Base-by-base conservation (phyloP, 1,140 invertebrate species). In the Pseudomyrmex concolor region DNA sequence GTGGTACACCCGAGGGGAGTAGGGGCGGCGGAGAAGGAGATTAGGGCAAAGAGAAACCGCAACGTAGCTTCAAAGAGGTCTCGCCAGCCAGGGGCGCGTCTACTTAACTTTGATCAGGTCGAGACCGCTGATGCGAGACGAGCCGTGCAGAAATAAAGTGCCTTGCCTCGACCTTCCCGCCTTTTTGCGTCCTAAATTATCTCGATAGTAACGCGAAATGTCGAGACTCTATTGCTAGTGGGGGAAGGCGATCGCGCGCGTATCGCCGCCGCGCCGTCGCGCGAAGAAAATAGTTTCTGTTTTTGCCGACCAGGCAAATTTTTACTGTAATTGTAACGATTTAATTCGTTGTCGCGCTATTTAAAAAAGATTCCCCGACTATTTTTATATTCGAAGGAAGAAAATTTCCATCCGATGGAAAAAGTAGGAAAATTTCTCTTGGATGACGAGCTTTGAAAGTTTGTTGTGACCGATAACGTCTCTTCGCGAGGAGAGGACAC, bases 41-140 rank as follows among this genome's bases (percentile, higher is more conserved):
- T 89, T 84, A 86, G 70, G 87, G 88, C 89, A 90, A 89, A 91
- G 91, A 91, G 88, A 94, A 94, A 94, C 93, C 93, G 92, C 94
- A 93, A 82, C 91, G 87, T 89, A 91, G 91, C 90, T 93, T 91
- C 91, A 93, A 92, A 92, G 91, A 92, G 90, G 87, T 91, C 87
- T 89, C 86, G 83, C 85, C 84, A 89, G 90, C 86, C 81, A 93
- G 90, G 90, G 91, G 90, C 92, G 91, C 91, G 92, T 94, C 93
- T 94, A 94, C 92, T 94, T 94, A 94, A 93, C 92, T 94, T 94
- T 93, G 93, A 94, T 94, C 93, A 94, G 93, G 86, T 90, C 86
- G 89, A 90, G 91, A 89, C 92, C 91, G 91, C 90, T 93, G 91
- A 92, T 92, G 92, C 92, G 90, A 92, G 89, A 93, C 92, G 90